These are phyloP conservation scores for Megaptera novaeangliae DNA, from an alignment of 2,113 vertebrate species.

Conservation along the genomic window DNA sequence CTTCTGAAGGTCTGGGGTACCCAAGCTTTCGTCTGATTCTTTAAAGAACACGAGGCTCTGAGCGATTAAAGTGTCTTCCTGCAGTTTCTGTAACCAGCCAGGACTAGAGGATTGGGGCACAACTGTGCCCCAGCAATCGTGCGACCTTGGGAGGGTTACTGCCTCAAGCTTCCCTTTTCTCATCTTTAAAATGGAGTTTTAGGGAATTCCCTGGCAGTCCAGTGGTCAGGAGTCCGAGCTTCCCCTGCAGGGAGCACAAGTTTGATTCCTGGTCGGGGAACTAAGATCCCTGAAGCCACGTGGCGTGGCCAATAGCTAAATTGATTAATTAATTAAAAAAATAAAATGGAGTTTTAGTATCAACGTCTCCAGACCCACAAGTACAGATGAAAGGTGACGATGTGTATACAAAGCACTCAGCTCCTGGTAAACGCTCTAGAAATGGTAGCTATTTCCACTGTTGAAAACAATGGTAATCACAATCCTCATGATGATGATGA, in stretches of 20 bases:
- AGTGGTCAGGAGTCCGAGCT: background rate
- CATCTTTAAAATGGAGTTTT: background rate
- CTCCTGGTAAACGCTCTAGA: background rate
- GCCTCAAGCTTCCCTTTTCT: background rate
- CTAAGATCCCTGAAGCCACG: background rate
- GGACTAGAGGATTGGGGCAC: background rate
- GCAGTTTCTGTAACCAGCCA: background rate
- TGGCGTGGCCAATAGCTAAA: background rate
- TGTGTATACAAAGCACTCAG: background rate
- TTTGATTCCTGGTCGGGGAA: background rate
- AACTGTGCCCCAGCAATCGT: background rate
- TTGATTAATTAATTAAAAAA: background rate
- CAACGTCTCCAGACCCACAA: background rate
- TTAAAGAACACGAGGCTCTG: background rate
- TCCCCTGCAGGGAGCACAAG: background rate
- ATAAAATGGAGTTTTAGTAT: background rate
- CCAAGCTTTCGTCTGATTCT: background rate
- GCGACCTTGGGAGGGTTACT: background rate
- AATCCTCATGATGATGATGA: background rate
- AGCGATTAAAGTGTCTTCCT: background rate
- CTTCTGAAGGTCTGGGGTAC: background rate
- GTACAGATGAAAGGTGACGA: background rate
- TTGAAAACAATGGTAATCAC: background rate
- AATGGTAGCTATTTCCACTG: background rate
- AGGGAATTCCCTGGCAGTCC: background rate